phyloP scores from a whole-genome alignment of 2,113 vertebrate genomes.

The Trichechus manatus region DNA sequence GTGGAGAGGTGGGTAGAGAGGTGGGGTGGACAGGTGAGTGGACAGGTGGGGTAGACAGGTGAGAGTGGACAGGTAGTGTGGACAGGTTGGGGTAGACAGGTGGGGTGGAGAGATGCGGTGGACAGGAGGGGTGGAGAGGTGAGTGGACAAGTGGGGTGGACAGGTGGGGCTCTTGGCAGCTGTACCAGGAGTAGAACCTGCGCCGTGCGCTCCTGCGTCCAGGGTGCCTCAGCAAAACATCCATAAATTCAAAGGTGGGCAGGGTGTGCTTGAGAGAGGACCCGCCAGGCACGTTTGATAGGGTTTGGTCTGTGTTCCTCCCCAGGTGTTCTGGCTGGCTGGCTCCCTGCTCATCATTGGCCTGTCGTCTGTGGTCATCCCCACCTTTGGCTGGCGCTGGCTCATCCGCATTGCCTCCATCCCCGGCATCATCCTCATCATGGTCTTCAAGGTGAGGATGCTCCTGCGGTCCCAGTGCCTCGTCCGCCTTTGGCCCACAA shows the following conservation, averaged over 20 bases:
- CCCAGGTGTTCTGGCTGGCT: conserved; percentile 95
- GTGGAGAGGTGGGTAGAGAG: neutral
- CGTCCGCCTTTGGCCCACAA: neutral
- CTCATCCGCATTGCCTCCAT: conserved; percentile 94
- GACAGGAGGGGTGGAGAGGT: neutral
- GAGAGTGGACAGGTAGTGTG: neutral
- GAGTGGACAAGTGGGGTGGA: neutral
- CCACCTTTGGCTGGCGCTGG: conserved; percentile 96
- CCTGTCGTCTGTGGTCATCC: conserved; percentile 93
- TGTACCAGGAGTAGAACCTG: rapidly evolving
- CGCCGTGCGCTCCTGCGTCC: rapidly evolving
- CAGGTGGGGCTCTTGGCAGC: neutral
- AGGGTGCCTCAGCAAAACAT: neutral
- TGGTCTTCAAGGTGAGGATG: conserved; percentile 92
- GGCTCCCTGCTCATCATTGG: conserved; percentile 96
- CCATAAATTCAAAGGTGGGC: rapidly evolving
- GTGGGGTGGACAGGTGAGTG: neutral
- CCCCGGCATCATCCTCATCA: conserved; percentile 92
- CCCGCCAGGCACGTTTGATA: rapidly evolving
- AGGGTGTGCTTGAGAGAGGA: neutral
- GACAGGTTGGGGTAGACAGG: neutral
- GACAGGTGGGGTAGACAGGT: neutral
- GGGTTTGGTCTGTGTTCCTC: neutral
- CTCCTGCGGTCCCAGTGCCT: rapidly evolving
- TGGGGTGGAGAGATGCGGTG: neutral